phyloP scores from a whole-genome alignment of 2,797 vertebrate genomes.

The Hafferia zeledoni region DNA sequence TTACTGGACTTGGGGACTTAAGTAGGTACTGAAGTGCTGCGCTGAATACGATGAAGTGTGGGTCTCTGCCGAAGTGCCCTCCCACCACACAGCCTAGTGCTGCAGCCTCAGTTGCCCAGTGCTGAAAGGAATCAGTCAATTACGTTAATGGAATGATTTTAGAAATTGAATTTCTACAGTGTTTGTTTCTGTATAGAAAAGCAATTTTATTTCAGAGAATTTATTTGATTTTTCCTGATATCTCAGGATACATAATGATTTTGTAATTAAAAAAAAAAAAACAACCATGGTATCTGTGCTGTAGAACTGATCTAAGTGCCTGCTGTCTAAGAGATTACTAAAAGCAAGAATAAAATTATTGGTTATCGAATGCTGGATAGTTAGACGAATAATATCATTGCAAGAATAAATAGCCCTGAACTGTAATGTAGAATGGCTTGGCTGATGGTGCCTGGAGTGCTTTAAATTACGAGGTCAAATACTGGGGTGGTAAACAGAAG shows the following conservation, averaged over 20 bases:
- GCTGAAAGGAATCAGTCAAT: not conserved
- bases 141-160: not conserved
- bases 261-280: not conserved
- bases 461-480: not conserved
- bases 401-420: not conserved
- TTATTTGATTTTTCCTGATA: not conserved
- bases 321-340: not conserved
- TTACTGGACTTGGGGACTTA: not conserved
- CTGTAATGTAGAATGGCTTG: not conserved
- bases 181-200: not conserved
- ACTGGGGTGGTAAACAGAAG: not conserved
- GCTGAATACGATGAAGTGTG: not conserved
- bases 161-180: not conserved
- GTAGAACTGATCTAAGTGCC: not conserved
- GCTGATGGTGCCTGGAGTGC: not conserved
- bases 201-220: not conserved
- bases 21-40: not conserved
- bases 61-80: not conserved
- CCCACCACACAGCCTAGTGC: not conserved
- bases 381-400: not conserved
- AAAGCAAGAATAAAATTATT: not conserved
- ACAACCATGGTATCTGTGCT: too few relatives aligned
- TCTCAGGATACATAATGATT: not conserved
- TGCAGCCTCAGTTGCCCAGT: not conserved
- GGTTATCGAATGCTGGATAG: not conserved